Base-by-base conservation (phyloP, 2,888 invertebrate species). In the Acanthopleura granulata region DNA sequence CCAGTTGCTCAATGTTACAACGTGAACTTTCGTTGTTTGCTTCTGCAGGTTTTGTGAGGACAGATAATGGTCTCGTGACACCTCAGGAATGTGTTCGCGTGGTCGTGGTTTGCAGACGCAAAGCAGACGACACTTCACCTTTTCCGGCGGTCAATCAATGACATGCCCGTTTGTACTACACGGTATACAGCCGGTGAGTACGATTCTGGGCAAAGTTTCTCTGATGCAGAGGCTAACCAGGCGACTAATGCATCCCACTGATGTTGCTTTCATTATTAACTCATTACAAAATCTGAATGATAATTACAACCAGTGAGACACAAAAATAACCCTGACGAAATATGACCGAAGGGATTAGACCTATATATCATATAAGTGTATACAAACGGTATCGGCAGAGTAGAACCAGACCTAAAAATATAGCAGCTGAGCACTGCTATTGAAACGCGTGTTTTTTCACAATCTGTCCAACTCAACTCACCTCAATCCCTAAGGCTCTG, bases 401-500 rank as follows among this genome's bases (percentile, higher is more conserved):
- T 40, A 9, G 40, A 3, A 3, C 40, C 40, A 40, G 40, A 40
- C 40, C 4, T 9, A 3, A 40, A n/a, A 40, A 40, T 9, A 62
- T 62, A 62, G 22, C 25, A 9, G 1, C 25, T 4, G 9, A 62
- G 62, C n/a, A 22, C n/a, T 11, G 11, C n/a, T 62, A 62, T 25
- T n/a, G 4, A 22, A 62, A 9, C 4, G 22, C 62, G 11, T 57
- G 9, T n/a, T 62, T 22, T n/a, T 3, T 70, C 1, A 70, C 18
- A 62, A n/a, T 40, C 9, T 40, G 40, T 57, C 57, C 3, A 57
- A 57, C 12, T n/a, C 22, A 57, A 57, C 76, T 77, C 76, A 87
- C 87, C 84, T 86, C 86, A 22, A 84, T 85, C 75, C 87, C 87
- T 51, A 87, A 75, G 51, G 84, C 83, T 72, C 85, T 76, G 72